Evolutionary conservation across 2,113 vertebrate genomes (phyloP), one percentile per base, ranked within the genome.

Genomic region (Campylomormyrus tamandua): DNA sequence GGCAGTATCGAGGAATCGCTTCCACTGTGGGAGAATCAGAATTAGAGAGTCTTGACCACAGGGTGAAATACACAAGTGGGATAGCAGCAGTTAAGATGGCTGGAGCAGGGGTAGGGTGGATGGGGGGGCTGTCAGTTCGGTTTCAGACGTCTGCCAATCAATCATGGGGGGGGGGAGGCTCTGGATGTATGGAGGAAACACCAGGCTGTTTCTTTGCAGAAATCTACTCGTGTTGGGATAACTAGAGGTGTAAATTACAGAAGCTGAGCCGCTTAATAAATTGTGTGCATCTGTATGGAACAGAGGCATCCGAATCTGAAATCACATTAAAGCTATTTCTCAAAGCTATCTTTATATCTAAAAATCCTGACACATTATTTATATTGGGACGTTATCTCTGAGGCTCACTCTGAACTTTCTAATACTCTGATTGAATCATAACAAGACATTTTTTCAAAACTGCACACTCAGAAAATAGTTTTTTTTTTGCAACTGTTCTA

Each of bases 71-170:
- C 42, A n/a, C 62, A 46, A 58, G 24, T 48, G 89, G 83, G 50
- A 58, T 66, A 70, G 83, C 0, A 62, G 35, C 19, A 89, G 70
- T 89, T 86, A 90, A 85, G 84, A 86, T 17, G 58, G 35, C 80
- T 15, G 27, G 24, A 15, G n/a, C 58, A n/a, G 74, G 10, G 77
- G 19, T 42, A 5, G 5, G 10, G 48, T 24, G 8, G 45, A 21
- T 1, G 7, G 80, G 48, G 24, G 5, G 46, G 11, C 7, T 87
- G 85, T 52, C 48, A 35, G 27, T 52, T 27, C 1, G 1, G 3
- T 52, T 87, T 52, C 85, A 87, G 48, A 52, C 24, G 5, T 53
- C 85, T 15, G 9, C 11, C 70, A 77, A 77, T 77, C 31, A 35
- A 39, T 39, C 13, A 39, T 77, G 52, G 17, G 66, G 66, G 39